Evolutionary conservation across 2,113 vertebrate species (phyloP).

Genomic region (Ochotona curzoniae): DNA sequence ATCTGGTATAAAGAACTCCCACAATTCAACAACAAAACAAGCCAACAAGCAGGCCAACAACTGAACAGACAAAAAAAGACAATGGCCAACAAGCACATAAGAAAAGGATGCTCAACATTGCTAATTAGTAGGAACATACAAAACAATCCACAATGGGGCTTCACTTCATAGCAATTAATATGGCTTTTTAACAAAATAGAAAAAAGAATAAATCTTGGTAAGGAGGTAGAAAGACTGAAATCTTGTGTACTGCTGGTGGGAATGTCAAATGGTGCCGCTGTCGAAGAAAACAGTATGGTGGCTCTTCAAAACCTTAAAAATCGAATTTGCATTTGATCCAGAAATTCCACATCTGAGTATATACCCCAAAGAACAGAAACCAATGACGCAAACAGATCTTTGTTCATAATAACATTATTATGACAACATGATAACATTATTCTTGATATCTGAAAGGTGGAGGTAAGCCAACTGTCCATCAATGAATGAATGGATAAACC

Average conservation of each 20-base stretch:
- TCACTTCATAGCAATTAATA: not conserved
- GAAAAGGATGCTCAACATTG: not conserved
- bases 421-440: not conserved
- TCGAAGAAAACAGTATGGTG: not conserved
- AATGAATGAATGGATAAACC: not conserved
- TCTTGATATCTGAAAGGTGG: not conserved
- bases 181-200: not conserved
- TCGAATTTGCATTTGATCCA: not conserved
- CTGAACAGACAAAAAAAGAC: not conserved
- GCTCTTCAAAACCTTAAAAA: constrained; percentile 21
- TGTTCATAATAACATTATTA: not conserved
- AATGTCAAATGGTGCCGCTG: not conserved
- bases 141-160: not conserved
- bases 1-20: not conserved
- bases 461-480: not conserved
- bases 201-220: not conserved
- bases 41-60: not conserved
- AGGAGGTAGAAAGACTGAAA: not conserved
- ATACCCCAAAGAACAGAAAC: not conserved
- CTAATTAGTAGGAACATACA: not conserved
- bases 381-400: not conserved
- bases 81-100: not conserved
- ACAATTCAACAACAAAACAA: not conserved
- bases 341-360: not conserved
- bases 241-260: not conserved